Evolutionary conservation across 2,797 vertebrate species (phyloP).

Genomic region (Enteromius trimaculatus): DNA sequence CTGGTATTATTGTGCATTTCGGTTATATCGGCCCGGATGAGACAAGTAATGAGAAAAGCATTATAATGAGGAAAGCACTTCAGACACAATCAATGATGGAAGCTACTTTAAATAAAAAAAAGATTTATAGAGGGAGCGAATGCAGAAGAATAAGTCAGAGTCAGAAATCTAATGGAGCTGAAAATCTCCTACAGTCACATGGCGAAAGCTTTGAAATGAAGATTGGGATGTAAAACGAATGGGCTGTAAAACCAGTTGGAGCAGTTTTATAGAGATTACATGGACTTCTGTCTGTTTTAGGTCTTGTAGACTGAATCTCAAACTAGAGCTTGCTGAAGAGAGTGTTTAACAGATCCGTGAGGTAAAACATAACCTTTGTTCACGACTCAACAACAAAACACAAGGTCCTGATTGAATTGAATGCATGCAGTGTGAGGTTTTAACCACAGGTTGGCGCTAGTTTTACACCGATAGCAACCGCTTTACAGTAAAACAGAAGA

Average conservation of each 20-base stretch:
- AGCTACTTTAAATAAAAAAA: conserved; percentile 3
- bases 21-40: conserved; percentile 31
- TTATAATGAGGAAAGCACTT: conserved; percentile 24
- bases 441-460: conserved; percentile 66
- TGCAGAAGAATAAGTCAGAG: conserved; percentile 12
- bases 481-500: neutral
- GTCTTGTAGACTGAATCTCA: neutral
- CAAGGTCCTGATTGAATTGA: neutral
- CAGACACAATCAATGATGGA: conserved; percentile 40
- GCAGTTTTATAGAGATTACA: conserved; percentile 19
- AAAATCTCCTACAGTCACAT: conserved; percentile 27
- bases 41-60: conserved; percentile 44
- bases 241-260: conserved; percentile 24
- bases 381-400: neutral
- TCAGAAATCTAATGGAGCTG: conserved; percentile 33
- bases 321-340: neutral
- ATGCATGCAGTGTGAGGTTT: conserved; percentile 61
- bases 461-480: conserved; percentile 51
- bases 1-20: conserved; percentile 39
- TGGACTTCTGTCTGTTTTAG: conserved; percentile 7
- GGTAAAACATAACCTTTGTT: neutral
- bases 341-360: neutral
- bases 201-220: conserved; percentile 22
- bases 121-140: neutral
- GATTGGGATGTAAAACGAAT: conserved; percentile 30